phyloP scores from a whole-genome alignment of 1,140 invertebrate species.

The Asobara japonica region DNA sequence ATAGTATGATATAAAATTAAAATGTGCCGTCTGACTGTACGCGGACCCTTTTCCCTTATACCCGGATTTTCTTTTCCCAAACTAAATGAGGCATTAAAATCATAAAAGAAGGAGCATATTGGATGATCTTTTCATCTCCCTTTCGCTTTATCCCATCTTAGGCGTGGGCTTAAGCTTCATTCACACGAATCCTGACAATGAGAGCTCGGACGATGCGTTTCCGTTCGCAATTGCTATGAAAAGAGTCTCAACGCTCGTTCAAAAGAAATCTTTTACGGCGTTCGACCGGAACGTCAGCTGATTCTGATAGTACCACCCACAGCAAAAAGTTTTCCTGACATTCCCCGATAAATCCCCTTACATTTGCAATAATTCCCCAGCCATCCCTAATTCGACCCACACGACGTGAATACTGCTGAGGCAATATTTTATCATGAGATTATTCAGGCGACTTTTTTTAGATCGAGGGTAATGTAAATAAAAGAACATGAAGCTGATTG shows the following conservation, averaged over 20 bases:
- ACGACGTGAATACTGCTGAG: no score
- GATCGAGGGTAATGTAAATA: no score
- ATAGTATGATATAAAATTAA: no score
- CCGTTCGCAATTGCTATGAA: neutral
- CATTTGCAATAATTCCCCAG: neutral
- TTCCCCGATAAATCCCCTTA: neutral
- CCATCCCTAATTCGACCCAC: neutral
- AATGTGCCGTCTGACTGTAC: no score
- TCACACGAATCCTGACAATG: neutral
- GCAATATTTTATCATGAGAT: no score
- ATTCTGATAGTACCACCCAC: neutral
- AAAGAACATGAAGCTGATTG: no score
- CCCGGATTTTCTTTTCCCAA: no score
- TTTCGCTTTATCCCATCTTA: neutral
- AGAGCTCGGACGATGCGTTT: conserved; percentile 4
- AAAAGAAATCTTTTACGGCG: neutral
- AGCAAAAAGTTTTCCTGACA: neutral
- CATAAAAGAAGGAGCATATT: neutral
- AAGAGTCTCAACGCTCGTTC: neutral
- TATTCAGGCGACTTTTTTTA: no score
- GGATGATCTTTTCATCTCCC: neutral
- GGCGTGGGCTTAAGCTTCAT: neutral
- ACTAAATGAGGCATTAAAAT: neutral
- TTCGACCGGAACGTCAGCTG: conserved; percentile 1
- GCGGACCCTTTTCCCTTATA: no score